Evolutionary conservation across 2,888 invertebrate genomes (phyloP).

Genomic region (Desoria tigrina): DNA sequence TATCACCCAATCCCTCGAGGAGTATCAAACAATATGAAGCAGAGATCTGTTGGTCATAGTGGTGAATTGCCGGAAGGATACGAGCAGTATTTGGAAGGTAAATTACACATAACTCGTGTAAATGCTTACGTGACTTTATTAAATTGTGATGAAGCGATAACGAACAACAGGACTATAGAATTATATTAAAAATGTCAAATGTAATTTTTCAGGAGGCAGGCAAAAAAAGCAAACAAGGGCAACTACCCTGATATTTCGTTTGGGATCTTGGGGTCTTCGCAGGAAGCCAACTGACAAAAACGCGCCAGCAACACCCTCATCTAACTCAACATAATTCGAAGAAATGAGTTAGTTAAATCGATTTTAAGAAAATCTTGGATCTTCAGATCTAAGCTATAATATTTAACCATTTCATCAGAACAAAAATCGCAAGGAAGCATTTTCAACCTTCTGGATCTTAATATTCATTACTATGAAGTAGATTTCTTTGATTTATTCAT

Average conservation of each 20-base stretch:
- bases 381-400: too few species aligned
- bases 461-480: too few species aligned
- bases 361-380: too few species aligned
- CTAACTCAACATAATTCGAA: not conserved
- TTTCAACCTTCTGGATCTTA: too few species aligned
- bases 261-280: constrained; percentile 29
- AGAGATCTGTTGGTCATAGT: constrained; percentile 5
- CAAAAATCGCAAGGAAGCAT: too few species aligned
- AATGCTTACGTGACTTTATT: too few species aligned
- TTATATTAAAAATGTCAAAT: not conserved
- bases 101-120: not conserved
- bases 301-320: not conserved
- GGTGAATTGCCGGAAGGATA: not conserved
- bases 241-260: constrained; percentile 38
- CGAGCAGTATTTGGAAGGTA: not conserved
- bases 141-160: too few species aligned
- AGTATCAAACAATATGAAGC: constrained; percentile 29
- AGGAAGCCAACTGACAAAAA: constrained; percentile 1
- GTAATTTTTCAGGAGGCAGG: constrained; percentile 23
- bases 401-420: too few species aligned
- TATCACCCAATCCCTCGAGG: constrained; percentile 46
- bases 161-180: not conserved
- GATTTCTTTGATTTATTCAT: too few species aligned
- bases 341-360: too few species aligned
- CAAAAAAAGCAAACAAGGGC: constrained; percentile 42